These are phyloP conservation scores for Callorhinus ursinus DNA, from an alignment of 2,113 vertebrate species.

Conservation along the genomic window DNA sequence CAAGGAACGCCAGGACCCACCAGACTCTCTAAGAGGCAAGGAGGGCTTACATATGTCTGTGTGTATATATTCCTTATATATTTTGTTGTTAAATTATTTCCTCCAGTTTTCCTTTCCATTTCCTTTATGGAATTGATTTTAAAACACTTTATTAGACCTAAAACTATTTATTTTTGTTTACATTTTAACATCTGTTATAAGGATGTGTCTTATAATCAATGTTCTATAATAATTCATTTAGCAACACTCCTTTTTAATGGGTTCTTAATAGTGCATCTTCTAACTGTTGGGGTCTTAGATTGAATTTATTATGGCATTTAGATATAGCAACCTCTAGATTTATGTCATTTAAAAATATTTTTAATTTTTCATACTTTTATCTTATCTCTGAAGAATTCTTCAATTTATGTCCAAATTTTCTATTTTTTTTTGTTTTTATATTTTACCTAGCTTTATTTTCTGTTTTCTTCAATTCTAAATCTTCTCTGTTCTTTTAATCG, in stretches of 20 bases:
- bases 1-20: neutral
- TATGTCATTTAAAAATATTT: neutral
- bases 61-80: neutral
- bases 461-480: neutral
- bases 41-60: neutral
- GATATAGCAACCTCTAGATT: neutral
- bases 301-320: neutral
- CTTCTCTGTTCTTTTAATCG: neutral
- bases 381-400: neutral
- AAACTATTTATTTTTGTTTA: neutral
- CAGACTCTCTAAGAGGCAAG: neutral
- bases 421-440: neutral
- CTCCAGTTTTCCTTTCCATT: neutral
- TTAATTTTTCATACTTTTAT: neutral
- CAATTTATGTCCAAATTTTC: neutral
- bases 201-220: neutral
- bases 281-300: neutral
- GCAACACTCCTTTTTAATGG: neutral
- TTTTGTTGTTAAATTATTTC: neutral
- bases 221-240: neutral
- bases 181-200: neutral
- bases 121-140: neutral
- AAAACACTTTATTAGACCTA: neutral
- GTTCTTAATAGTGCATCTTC: neutral
- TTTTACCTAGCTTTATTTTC: neutral